These are phyloP conservation scores for Climacteris rufus DNA, from an alignment of 2,113 vertebrate species.

Conservation along the genomic window DNA sequence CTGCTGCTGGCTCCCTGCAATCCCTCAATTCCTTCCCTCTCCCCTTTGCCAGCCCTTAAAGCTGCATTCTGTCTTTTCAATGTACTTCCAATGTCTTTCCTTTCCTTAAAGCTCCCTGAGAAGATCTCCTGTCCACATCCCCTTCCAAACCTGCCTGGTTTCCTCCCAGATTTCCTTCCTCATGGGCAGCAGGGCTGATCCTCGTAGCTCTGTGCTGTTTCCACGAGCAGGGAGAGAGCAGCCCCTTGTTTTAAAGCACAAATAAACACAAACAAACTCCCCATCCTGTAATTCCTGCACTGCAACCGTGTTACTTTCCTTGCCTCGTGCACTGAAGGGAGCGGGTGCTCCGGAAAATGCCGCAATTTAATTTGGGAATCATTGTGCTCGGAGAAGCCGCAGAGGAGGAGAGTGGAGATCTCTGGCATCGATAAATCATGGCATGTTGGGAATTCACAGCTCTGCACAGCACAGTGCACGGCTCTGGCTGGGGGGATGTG, in stretches of 20 bases:
- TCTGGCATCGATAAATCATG: conserved; percentile 2
- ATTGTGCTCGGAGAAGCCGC: not conserved
- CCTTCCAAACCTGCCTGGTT: not conserved
- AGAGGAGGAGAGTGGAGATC: not conserved
- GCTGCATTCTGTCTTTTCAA: not conserved
- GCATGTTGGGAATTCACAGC: not conserved
- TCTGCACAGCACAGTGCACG: not conserved
- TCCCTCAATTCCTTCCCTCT: not conserved
- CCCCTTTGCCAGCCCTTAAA: not conserved
- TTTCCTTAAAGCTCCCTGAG: not conserved
- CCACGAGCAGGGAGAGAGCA: not conserved
- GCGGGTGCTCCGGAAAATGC: not conserved
- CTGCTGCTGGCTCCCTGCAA: not conserved
- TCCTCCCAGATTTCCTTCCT: not conserved
- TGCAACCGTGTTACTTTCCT: not conserved
- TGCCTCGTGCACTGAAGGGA: not conserved
- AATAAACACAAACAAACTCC: not conserved
- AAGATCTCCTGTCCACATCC: not conserved
- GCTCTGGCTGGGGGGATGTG: not conserved
- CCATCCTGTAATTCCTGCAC: not conserved
- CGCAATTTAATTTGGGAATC: conserved; percentile 37
- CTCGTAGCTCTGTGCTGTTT: not conserved
- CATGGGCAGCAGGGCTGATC: rapidly evolving
- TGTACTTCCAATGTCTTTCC: not conserved
- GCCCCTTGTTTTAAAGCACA: not conserved